Base-by-base conservation (phyloP, 1,140 invertebrate species). In the Penaeus indicus region DNA sequence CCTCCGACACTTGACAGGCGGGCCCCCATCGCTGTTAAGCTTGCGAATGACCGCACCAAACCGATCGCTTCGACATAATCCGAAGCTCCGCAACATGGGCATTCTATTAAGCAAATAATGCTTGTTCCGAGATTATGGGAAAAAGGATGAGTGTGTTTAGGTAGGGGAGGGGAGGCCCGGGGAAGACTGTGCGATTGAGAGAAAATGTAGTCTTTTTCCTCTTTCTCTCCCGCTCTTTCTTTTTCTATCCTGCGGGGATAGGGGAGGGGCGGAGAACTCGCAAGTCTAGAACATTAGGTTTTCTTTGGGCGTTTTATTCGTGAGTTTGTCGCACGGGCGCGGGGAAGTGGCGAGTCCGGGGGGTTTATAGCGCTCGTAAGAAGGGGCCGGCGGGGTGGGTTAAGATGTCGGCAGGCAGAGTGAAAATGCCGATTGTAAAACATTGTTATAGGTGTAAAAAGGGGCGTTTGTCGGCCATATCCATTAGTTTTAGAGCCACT, bases 361-460 rank as follows among this genome's bases (percentile, higher is more conserved):
- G 75, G 82, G 80, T 88, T 88, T 88, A 84, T 88, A 84, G 82
- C 42, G 81, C 69, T 88, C 87, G 82, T 88, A 88, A 88, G 81
- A 88, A 47, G 69, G 82, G 69, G 22, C 80, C 62, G 4, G 62
- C 78, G 69, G 81, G 69, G 62, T 67, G 81, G 69, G 72, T 84
- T 78, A 79, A 82, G 84, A 84, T 80, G 64, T 63, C 82, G 80
- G 69, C 81, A 54, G 47, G 87, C 87, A 84, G 63, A 88, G 81
- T 79, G 87, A 88, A 88, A 84, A 88, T 82, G 82, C 60, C 87
- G 64, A 83, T 84, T 84, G 87, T 88, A 88, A 88, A 88, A 88
- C 87, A 84, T 88, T 77, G 87, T 88, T 83, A 64, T 77, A 84
- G 87, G 87, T 84, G 87, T 64, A 84, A 79, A 84, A 84, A 88